Evolutionary conservation across 2,797 vertebrate species (phyloP), one percentile per base, ranked within the genome.

Genomic region (Hapalemur alaotrensis): DNA sequence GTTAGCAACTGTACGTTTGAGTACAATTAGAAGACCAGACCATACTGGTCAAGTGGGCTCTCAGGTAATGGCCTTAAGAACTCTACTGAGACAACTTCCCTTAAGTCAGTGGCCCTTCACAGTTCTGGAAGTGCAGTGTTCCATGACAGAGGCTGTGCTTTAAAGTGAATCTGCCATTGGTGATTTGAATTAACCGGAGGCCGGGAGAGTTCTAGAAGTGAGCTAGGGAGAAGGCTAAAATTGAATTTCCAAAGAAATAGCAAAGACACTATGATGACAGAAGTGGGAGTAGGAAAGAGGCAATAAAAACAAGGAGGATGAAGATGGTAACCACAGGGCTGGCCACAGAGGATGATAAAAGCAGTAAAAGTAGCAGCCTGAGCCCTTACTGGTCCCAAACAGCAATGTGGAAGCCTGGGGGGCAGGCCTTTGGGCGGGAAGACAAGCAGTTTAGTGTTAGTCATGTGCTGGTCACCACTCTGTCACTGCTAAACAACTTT

Each of bases 161-260:
- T 46, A 52, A 0, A 46, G 48, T 22, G 14, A 85, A 54, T 46
- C 75, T 54, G 22, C 10, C 67, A 38, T 6, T 14, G 20, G 32
- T 17, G 75, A 54, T 13, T 41, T 3, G 38, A 35, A 80, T 11
- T 28, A 89, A 57, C 4, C 7, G 54, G 65, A 78, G 48, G 52
- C 25, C 61, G 73, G 35, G 6, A 57, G 17, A 0, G n/a, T 69
- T 72, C 61, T 9, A 20, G 67, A 88, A 69, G 65, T 17, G 35
- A 93, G 23, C 23, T 43, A 41, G 46, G 4, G 32, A 91, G 69
- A 41, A 73, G 30, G 28, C 41, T 35, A 59, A 86, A 75, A 57
- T 0, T 82, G 41, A 46, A 76, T 59, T 93, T 85, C 59, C 67
- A 87, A 93, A 94, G 72, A 95, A 88, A 73, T 63, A 38, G 52